Conservation (phyloP, 1,140 invertebrate genomes). For the Mactra quadrangularis region DNA sequence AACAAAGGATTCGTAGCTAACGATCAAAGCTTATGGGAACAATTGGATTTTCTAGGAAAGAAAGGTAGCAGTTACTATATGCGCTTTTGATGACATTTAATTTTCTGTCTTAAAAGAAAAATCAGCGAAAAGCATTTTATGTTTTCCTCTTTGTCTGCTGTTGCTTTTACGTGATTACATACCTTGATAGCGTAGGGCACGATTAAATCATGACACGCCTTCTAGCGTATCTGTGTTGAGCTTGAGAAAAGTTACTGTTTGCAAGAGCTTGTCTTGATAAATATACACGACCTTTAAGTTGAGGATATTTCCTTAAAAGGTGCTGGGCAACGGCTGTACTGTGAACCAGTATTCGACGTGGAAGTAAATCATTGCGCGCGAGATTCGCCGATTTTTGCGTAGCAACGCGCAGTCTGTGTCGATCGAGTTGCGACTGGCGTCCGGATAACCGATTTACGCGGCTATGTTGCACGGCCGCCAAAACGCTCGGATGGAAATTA, state of each 20-base stretch:
- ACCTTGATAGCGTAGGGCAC: too few relatives aligned
- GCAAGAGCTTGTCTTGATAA: slow-evolving; percentile 28
- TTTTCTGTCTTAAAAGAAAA: too few relatives aligned
- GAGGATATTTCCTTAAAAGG: slow-evolving; percentile 34
- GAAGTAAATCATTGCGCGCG: too few relatives aligned
- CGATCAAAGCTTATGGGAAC: too few relatives aligned
- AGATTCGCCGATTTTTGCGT: neutral
- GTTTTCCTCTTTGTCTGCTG: too few relatives aligned
- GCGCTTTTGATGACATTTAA: too few relatives aligned
- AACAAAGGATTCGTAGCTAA: too few relatives aligned
- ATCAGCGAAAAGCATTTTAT: too few relatives aligned
- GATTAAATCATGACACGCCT: too few relatives aligned
- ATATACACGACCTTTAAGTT: slow-evolving; percentile 26
- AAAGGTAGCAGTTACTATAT: too few relatives aligned
- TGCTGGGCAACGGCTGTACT: slow-evolving; percentile 13
- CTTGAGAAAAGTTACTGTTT: neutral
- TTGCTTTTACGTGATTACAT: too few relatives aligned
- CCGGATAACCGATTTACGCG: neutral
- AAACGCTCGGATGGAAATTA: neutral
- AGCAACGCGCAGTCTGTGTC: neutral
- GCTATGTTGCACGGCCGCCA: neutral
- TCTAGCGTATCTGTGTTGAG: slow-evolving; percentile 21
- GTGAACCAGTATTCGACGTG: slow-evolving; percentile 21
- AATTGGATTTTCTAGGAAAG: too few relatives aligned
- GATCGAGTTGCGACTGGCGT: neutral